A percentile compares a stretch with the other conserved stretches of the same genome.
Evolutionary conservation across 2,888 invertebrate species (phyloP).

Genomic region (Hirtodrosophila histrioides): DNA sequence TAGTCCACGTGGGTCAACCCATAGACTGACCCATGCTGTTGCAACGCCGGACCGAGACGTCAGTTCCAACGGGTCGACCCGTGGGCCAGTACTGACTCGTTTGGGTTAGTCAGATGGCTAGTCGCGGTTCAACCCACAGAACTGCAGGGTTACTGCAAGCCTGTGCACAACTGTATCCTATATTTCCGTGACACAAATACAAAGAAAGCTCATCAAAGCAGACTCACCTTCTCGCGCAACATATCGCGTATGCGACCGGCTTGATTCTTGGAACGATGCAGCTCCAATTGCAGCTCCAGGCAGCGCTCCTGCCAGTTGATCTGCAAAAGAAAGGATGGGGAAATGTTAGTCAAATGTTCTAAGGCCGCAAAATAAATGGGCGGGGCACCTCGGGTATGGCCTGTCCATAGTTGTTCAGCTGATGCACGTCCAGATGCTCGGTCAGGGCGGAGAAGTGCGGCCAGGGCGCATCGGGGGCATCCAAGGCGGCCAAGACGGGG

Average conservation of each 20-base stretch:
- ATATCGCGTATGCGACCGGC: slow-evolving; percentile 94
- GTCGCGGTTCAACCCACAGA: too few species aligned
- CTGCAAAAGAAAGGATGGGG: slow-evolving; percentile 45
- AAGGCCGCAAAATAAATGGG: slow-evolving; percentile 2
- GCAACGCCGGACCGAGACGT: too few species aligned
- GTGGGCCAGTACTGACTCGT: too few species aligned
- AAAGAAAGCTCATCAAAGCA: not conserved
- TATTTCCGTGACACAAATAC: too few species aligned
- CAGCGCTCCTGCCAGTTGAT: slow-evolving; percentile 96
- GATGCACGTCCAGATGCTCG: slow-evolving; percentile 83
- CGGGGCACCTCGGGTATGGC: slow-evolving; percentile 81
- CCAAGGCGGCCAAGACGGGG: slow-evolving; percentile 78
- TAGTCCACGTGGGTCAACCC: too few species aligned
- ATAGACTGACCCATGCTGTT: too few species aligned
- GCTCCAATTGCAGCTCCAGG: slow-evolving; percentile 92
- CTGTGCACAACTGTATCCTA: too few species aligned
- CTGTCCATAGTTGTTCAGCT: slow-evolving; percentile 84
- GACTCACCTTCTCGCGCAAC: slow-evolving; percentile 94
- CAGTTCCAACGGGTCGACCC: too few species aligned
- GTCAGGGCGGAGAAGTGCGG: slow-evolving; percentile 82
- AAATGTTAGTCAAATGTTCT: not conserved
- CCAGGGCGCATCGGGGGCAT: slow-evolving; percentile 83
- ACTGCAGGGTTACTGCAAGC: too few species aligned
- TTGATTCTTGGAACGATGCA: slow-evolving; percentile 93
- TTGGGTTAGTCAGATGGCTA: too few species aligned